Percentiles rank a stretch among this genome's conserved stretches.
Evolutionary conservation across 2,888 invertebrate species (phyloP).

Genomic region (Epinotia bilunana): DNA sequence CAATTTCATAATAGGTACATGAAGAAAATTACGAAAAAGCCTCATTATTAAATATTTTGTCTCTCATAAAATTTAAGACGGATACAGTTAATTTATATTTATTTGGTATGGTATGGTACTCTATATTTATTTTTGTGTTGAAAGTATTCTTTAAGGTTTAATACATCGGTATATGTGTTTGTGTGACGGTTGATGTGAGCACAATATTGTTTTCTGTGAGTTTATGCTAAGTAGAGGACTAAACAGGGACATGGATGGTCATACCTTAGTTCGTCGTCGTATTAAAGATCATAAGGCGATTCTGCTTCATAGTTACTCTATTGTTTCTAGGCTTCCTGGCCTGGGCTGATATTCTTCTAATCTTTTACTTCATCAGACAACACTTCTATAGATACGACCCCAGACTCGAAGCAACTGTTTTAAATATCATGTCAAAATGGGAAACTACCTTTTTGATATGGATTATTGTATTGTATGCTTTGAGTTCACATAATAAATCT

Average conservation of each 20-base stretch:
- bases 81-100: conserved; percentile 4
- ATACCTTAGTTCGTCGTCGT: conserved; percentile 30
- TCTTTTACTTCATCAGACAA: background rate
- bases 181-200: conserved; percentile 76
- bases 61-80: conserved; percentile 1
- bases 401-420: background rate
- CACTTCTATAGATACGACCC: background rate
- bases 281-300: conserved; percentile 20
- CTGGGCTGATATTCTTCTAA: conserved; percentile 14
- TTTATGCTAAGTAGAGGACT: conserved; percentile 72
- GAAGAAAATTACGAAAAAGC: background rate
- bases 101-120: conserved; percentile 57
- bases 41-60: background rate
- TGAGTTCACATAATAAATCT: background rate
- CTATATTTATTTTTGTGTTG: conserved; percentile 65
- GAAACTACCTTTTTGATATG: background rate
- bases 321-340: conserved; percentile 31
- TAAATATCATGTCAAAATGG: background rate
- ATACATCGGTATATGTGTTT: conserved; percentile 68
- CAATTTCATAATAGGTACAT: conserved; percentile 11
- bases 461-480: background rate
- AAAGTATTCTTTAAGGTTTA: conserved; percentile 65
- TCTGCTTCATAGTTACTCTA: conserved; percentile 38
- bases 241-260: conserved; percentile 69
- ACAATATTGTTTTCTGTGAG: conserved; percentile 69